These are phyloP conservation scores for Antheraea pernyi DNA, from an alignment of 1,140 invertebrate species.

Conservation along the genomic window DNA sequence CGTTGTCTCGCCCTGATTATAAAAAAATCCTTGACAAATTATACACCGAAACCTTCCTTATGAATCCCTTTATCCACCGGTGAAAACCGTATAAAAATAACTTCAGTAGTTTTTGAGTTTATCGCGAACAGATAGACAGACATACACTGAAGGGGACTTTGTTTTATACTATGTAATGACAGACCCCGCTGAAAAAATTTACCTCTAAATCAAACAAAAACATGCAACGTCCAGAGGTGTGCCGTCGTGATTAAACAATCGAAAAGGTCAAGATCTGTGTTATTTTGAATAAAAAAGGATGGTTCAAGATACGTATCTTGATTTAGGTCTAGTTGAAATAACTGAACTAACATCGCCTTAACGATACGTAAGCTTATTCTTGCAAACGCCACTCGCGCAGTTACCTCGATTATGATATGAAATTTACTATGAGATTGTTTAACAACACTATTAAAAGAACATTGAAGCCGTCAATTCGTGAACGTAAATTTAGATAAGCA, in stretches of 20 bases:
- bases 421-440: constrained; percentile 2
- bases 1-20: too few relatives aligned
- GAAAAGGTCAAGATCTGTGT: background rate
- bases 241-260: background rate
- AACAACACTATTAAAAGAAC: constrained; percentile 4
- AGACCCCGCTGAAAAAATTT: background rate
- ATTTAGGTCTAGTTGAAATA: background rate
- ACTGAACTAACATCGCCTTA: background rate
- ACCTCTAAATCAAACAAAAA: background rate
- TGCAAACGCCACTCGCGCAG: background rate
- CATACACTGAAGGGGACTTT: too few relatives aligned
- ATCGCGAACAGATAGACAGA: too few relatives aligned
- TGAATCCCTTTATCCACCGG: too few relatives aligned
- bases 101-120: too few relatives aligned
- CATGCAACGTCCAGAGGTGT: background rate
- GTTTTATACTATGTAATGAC: background rate
- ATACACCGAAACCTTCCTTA: too few relatives aligned
- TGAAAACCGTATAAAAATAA: too few relatives aligned
- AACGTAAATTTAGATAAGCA: constrained; percentile 47
- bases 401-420: background rate
- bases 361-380: background rate
- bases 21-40: too few relatives aligned
- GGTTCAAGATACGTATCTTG: background rate
- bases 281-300: background rate
- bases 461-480: constrained; percentile 36